These are phyloP conservation scores for Bathynomus jamesi DNA, from an alignment of 1,140 invertebrate species.

Conservation along the genomic window DNA sequence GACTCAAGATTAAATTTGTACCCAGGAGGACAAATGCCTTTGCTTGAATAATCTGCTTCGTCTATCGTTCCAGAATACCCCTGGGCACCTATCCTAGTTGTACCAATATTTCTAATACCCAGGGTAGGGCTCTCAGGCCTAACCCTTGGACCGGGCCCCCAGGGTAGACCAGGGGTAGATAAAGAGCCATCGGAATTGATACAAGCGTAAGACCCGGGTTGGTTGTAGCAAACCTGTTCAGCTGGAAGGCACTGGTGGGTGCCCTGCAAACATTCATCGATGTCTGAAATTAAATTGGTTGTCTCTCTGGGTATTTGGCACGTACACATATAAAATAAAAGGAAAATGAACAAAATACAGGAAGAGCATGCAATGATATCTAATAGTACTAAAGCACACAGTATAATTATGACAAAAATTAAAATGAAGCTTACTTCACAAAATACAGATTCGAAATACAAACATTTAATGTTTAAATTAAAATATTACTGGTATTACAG, in stretches of 20 bases:
- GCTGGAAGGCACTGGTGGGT: conserved; percentile 54
- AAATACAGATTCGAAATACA: no score
- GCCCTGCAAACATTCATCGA: conserved; percentile 60
- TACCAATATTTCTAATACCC: conserved; percentile 11
- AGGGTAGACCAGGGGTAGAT: conserved; percentile 8
- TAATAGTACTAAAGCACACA: no score
- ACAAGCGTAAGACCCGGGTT: conserved; percentile 57
- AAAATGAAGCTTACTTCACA: no score
- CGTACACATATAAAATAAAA: no score
- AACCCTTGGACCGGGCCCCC: not conserved
- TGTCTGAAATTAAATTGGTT: conserved; percentile 53
- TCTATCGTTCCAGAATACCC: conserved; percentile 7
- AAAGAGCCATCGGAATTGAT: conserved; percentile 41
- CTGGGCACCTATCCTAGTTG: conserved; percentile 7
- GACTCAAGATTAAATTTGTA: conserved; percentile 32
- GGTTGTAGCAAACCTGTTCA: conserved; percentile 62
- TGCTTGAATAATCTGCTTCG: not conserved
- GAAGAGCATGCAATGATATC: no score
- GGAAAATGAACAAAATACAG: no score
- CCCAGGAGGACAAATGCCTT: conserved; percentile 25
- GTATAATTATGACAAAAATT: no score
- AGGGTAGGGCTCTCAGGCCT: not conserved
- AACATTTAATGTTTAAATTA: no score
- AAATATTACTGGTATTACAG: no score
- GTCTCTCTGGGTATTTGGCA: no score